phyloP scores from a whole-genome alignment of 2,888 invertebrate species.

The Ellobium chinense region DNA sequence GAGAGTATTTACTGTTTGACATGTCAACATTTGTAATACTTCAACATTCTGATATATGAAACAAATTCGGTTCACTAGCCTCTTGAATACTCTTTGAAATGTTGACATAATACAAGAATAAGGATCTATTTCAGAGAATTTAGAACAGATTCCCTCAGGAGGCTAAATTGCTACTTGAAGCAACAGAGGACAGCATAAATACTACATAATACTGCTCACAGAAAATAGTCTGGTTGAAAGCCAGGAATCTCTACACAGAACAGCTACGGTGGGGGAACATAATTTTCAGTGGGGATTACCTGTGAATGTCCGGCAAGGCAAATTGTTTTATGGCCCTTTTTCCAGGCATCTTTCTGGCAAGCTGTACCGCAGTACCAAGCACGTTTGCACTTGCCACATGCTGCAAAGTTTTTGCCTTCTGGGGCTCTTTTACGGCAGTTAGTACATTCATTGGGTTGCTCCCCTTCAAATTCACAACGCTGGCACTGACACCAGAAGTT shows the following conservation, averaged over 20 bases:
- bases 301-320: conserved; percentile 62
- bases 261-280: conserved; percentile 11
- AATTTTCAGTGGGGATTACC: conserved; percentile 46
- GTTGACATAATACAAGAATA: not conserved
- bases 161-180: not conserved
- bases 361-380: conserved; percentile 72
- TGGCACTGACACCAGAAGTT: conserved; percentile 74
- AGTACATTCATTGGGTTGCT: conserved; percentile 65
- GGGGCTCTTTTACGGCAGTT: conserved; percentile 60
- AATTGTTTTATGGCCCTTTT: conserved; percentile 67
- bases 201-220: conserved; percentile 4
- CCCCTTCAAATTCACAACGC: conserved; percentile 70
- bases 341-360: conserved; percentile 71
- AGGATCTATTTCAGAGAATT: not conserved
- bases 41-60: too few species aligned
- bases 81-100: not conserved
- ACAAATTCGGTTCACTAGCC: not conserved
- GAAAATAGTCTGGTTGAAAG: not conserved
- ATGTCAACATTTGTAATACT: too few species aligned
- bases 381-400: conserved; percentile 68
- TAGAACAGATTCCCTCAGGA: not conserved
- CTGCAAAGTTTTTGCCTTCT: conserved; percentile 62
- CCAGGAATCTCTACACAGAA: not conserved
- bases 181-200: too few species aligned
- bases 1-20: too few species aligned